Conservation (phyloP, 1,140 invertebrate species). For the Onthophagus taurus region DNA sequence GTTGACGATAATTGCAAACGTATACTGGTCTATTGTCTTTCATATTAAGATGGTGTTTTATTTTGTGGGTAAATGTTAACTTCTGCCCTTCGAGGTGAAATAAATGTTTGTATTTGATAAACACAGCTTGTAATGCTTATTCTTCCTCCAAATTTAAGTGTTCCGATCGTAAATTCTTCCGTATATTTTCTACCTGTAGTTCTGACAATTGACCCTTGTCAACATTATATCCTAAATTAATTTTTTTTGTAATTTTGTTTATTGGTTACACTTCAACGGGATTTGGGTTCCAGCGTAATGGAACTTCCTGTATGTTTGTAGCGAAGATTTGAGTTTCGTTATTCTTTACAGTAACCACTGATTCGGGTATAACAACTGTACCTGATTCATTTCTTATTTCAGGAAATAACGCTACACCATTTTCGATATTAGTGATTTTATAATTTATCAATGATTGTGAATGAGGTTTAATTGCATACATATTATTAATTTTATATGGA, state of each 20-base stretch:
- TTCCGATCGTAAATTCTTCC: not conserved
- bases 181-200: not conserved
- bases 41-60: no score
- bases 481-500: not conserved
- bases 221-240: not conserved
- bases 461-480: not conserved
- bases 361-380: not conserved
- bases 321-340: no score
- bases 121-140: not conserved
- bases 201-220: not conserved
- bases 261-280: no score
- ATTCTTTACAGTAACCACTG: no score
- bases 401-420: not conserved
- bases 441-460: not conserved
- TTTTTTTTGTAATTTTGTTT: not conserved
- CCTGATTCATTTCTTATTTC: not conserved
- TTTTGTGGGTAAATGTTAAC: no score
- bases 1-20: no score
- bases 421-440: not conserved
- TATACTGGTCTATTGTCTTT: no score
- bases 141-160: not conserved
- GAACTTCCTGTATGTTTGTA: no score
- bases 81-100: not conserved
- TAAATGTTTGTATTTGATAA: not conserved
- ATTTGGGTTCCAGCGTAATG: no score